Evolutionary conservation across 2,888 invertebrate species (phyloP), one percentile per base, ranked within the genome.

Genomic region (Netelia virgata): DNA sequence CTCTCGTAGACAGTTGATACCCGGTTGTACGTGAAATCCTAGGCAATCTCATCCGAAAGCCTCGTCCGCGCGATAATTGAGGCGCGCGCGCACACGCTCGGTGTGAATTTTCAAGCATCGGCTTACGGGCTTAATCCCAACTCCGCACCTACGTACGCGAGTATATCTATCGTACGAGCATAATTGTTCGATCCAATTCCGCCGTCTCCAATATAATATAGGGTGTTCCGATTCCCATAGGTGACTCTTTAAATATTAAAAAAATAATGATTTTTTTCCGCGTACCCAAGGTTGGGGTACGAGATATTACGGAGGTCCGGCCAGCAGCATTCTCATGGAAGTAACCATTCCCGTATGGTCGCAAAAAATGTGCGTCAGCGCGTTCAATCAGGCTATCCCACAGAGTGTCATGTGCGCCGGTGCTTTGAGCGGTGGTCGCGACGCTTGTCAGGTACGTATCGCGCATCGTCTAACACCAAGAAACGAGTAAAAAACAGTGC

Each of bases 321-420:
- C 91, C 9, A 96, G 96, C 87, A 93, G 95, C 47, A 94, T 97
- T 0, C 94, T 98, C 14, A 95, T 97, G 95, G 97, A 98, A 94
- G 97, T 97, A 0, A 94, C 95, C 0, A 94, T 98, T 6, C 97
- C 98, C 0, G 94, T 98, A 72, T 98, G 97, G 97, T 95, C 96
- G 0, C 96, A 96, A 41, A 92, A 95, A 23, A 94, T 94, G 53
- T 98, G 98, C 90, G 93, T 94, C 0, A 92, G 94, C 1, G 94
- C 96, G 1, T 96, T 96, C 91, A 94, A 96, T 0, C 95, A 96
- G 87, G 94, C 94, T 41, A 95, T 97, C 69, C 95, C 96, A 55
- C 95, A 96, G 0, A 96, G 96, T 77, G 95, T 95, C 41, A 89
- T 98, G 55, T 98, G 98, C 90, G 98, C 98, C 0, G 97, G 97